Evolutionary conservation across 2,797 vertebrate genomes (phyloP), one percentile per base, ranked within the genome.

Genomic region (Clarias laeviceps): DNA sequence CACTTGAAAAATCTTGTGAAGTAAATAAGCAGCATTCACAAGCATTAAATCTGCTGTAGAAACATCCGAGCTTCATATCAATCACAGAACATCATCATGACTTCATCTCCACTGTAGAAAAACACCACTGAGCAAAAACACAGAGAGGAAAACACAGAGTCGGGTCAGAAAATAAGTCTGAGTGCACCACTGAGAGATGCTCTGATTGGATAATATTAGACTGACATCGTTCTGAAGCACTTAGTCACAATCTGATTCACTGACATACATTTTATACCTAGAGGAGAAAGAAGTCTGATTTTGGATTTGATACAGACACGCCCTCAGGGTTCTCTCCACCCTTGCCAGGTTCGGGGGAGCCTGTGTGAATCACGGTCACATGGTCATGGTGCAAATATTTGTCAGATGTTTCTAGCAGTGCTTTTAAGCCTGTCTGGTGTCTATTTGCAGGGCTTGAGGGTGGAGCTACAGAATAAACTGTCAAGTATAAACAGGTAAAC

Each of bases 21-120:
- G 73, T 74, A 57, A 73, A 73, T 70, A 80, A 78, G 77, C 79
- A 84, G 85, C 65, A 62, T 82, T 78, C 57, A 82, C 78, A 86
- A 84, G 84, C 82, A 72, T 57, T 59, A 83, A 80, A 83, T 59
- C 66, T 45, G 69, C 79, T 83, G 73, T 86, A 86, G 80, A 88
- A 88, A 88, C 40, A 29, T 74, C 68, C 70, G 56, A 86, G 61
- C 62, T 85, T 80, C 80, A 83, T 78, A 78, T 80, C 72, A 85
- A 73, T 70, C 61, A 79, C 82, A 83, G 70, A 83, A 80, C 78
- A 85, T 84, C 69, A 61, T 81, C 80, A 66, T 68, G 45, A 66
- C 29, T 32, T 82, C 27, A 69, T 68, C 27, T 54, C 45, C 29
- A 69, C n/a, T 68, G 45, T 68, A 57, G 40, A 50, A 50, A 82